Base-by-base conservation (phyloP, 1,140 invertebrate genomes). In the Trypoxylus dichotomus region DNA sequence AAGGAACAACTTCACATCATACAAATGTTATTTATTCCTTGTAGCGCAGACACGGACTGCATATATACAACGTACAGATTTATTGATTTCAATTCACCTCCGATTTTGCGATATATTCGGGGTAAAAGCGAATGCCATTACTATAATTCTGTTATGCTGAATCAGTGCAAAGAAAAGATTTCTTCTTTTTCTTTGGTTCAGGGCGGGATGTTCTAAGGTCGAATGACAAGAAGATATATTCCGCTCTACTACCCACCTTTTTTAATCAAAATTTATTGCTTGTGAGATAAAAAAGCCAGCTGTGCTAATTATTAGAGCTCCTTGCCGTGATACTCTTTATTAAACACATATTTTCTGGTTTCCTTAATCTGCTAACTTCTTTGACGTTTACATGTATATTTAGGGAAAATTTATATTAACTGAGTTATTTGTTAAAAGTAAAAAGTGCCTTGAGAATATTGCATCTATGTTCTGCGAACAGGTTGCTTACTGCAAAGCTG, bases 31-130 rank as follows among this genome's bases (percentile, higher is more conserved):
- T 68, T 27, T 68, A 68, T 68, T 68, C 27, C 60, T 29, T 68
- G 21, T 68, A 7, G 21, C 19, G 21, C 21, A 8, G 21, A 68
- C 27, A 68, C 27, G 60, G 11, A 24, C 60, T 8, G 60, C 60
- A 68, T 68, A 68, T 68, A 68, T 68, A 68, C 21, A 13, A 27
- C 60, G 8, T 68, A 68, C 60, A 68, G 24, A 68, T 68, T 68
- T 68, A 68, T 68, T 68, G 60, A 68, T 68, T 68, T 68, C 60
- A 29, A 68, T 68, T 68, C 60, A 68, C 60, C 60, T 68, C 60
- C 60, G 60, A 68, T 68, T 68, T 68, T 8, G 15, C 60, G 27
- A 68, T 68, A 68, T 68, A 24, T 68, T 68, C 27, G 21, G 60
- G 60, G 21, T 29, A 68, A 68, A 68, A 25, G 21, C 24, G 60